Conservation (phyloP, 37 sponge, comb jelly and placozoan species). For the Bolinopsis microptera region DNA sequence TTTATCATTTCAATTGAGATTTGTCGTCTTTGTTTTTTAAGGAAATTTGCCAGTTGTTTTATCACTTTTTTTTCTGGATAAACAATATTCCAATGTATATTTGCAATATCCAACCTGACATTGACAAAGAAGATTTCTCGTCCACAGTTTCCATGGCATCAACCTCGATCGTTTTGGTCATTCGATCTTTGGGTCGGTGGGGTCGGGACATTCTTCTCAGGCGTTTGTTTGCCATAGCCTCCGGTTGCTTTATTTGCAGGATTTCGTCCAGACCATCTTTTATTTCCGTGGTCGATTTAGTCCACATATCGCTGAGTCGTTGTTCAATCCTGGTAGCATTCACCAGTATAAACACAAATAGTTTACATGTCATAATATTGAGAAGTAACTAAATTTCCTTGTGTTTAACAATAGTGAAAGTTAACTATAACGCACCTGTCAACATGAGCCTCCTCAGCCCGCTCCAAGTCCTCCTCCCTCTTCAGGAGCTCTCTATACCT, state of each 20-base stretch:
- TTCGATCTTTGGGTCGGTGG: slow-evolving; percentile 4
- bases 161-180: too few species aligned
- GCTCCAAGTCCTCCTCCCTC: slow-evolving; percentile 43
- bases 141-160: too few species aligned
- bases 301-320: slow-evolving; percentile 17
- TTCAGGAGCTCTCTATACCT: slow-evolving; percentile 24
- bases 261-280: slow-evolving; percentile 21
- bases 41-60: background rate
- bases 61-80: too few species aligned
- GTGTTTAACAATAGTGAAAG: too few species aligned
- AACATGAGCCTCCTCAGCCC: slow-evolving; percentile 60
- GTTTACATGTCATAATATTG: too few species aligned
- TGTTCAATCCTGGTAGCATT: background rate
- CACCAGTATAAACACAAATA: too few species aligned
- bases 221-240: background rate
- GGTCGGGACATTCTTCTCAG: slow-evolving; percentile 4
- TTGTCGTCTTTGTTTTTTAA: background rate
- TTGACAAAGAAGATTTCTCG: too few species aligned
- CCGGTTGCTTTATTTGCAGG: background rate
- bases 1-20: background rate
- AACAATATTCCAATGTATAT: too few species aligned
- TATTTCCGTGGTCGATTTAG: slow-evolving; percentile 23
- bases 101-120: too few species aligned
- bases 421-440: too few species aligned
- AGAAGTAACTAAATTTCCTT: too few species aligned